Evolutionary conservation across 2,888 invertebrate species (phyloP).

Genomic region (Cepaea hortensis): DNA sequence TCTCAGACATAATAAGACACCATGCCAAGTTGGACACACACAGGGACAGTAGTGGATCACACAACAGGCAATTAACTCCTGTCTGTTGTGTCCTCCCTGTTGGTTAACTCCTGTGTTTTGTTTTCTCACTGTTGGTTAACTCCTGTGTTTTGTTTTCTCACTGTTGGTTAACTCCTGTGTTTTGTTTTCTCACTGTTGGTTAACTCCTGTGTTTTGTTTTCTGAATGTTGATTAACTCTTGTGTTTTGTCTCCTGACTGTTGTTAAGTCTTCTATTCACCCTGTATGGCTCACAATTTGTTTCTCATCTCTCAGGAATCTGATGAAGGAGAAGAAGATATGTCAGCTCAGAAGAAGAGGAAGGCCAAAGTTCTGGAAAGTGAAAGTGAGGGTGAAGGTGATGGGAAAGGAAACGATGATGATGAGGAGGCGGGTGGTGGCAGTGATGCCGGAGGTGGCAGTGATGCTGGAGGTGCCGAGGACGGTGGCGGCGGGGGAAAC

Average conservation of each 20-base stretch:
- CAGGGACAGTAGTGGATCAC: background rate
- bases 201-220: background rate
- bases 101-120: background rate
- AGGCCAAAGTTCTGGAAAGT: constrained; percentile 44
- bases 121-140: background rate
- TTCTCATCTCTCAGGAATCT: constrained; percentile 26
- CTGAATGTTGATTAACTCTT: background rate
- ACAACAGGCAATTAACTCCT: background rate
- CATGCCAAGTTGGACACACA: too few species aligned
- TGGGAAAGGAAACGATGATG: constrained; percentile 58
- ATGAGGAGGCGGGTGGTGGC: constrained; percentile 42
- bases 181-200: background rate
- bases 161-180: too few species aligned
- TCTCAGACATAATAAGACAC: too few species aligned
- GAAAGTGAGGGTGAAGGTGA: constrained; percentile 49
- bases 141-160: too few species aligned
- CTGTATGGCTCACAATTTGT: background rate
- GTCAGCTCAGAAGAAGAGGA: constrained; percentile 32
- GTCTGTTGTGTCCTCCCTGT: background rate
- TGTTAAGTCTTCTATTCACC: background rate
- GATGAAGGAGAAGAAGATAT: constrained; percentile 37
- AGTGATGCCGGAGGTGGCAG: background rate
- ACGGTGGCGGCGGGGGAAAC: background rate
- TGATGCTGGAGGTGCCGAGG: background rate
- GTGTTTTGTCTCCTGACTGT: background rate